These are phyloP conservation scores for Limnephilus lunatus DNA, from an alignment of 2,888 invertebrate species.

Conservation along the genomic window DNA sequence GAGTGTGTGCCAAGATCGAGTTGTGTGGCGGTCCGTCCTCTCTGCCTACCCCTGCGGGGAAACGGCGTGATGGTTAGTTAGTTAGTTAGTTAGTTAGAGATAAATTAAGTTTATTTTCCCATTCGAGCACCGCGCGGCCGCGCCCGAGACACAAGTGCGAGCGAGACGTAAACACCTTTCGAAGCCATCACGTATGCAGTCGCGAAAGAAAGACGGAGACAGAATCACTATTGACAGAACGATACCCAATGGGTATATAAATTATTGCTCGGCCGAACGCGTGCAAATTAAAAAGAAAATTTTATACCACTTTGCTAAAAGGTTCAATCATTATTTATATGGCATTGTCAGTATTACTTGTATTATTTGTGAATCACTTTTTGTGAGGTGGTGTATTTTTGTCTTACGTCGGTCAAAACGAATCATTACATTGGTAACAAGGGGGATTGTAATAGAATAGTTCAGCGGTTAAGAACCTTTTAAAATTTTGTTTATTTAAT, in stretches of 20 bases:
- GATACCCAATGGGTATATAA: constrained; percentile 48
- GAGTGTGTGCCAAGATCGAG: no score
- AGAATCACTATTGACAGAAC: constrained; percentile 43
- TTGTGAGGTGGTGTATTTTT: not conserved
- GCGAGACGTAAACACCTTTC: constrained; percentile 17
- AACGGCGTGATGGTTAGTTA: no score
- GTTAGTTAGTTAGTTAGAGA: no score
- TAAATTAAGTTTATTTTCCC: not conserved
- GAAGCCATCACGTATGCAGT: constrained; percentile 11
- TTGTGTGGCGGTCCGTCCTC: no score
- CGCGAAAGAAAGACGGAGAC: constrained; percentile 30
- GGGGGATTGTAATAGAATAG: constrained; percentile 47
- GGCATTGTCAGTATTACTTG: not conserved
- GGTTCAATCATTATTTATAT: not conserved
- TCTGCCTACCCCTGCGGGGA: no score
- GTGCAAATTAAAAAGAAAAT: constrained; percentile 5
- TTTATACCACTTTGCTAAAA: not conserved
- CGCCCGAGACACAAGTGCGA: constrained; percentile 23
- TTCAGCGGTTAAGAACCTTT: not conserved
- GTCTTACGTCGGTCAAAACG: not conserved
- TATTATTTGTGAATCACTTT: not conserved
- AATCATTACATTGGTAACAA: constrained; percentile 21
- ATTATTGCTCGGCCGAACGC: constrained; percentile 37
- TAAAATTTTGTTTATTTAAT: not conserved
- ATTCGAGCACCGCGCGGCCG: constrained; percentile 40